Base-by-base conservation (phyloP, 2,888 invertebrate genomes). In the Macrosiphum euphorbiae region DNA sequence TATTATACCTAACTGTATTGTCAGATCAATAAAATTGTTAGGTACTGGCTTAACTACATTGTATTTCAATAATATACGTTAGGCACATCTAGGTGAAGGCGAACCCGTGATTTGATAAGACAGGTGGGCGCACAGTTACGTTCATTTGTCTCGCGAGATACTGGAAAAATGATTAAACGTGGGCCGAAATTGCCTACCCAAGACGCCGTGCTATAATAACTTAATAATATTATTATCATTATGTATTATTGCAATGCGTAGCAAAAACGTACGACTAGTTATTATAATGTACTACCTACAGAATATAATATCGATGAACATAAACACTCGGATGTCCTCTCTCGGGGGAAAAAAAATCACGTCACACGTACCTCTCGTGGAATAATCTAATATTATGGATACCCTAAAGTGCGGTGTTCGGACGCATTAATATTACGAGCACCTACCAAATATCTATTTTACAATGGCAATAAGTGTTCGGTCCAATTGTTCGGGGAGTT, bases 401-500 rank as follows among this genome's bases (percentile, higher is more conserved):
- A 67, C 61, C 44, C 16, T 52, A 52, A 16, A 52, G 20, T 55
- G 20, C 67, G 1, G 28, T 61, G 47, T 67, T 44, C 20, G 47
- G n/a, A n/a, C 44, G 61, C 61, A 90, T 90, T n/a, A 67, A 20
- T 67, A 78, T 35, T 20, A 20, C 20, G 78, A 78, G 20, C 78
- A 35, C 35, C 78, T 78, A 35, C 78, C 20, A 78, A 26, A 58
- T 26, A 78, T 78, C 78, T 35, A 5, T 78, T 78, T 20, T 35
- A 35, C 78, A 78, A 78, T 35, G 20, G 20, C 35, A 24, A 58
- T 58, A 58, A 86, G 47, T 91, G n/a, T n/a, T 44, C 85, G 86
- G 91, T 86, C 26, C 35, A 58, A 92, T 86, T 87, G 92, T 61
- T 92, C 41, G 7, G 87, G 8, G 61, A 87, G 92, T 67, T 67